Evolutionary conservation across 2,113 vertebrate genomes (phyloP).

Genomic region (Pseudolaguvia tuberculata): DNA sequence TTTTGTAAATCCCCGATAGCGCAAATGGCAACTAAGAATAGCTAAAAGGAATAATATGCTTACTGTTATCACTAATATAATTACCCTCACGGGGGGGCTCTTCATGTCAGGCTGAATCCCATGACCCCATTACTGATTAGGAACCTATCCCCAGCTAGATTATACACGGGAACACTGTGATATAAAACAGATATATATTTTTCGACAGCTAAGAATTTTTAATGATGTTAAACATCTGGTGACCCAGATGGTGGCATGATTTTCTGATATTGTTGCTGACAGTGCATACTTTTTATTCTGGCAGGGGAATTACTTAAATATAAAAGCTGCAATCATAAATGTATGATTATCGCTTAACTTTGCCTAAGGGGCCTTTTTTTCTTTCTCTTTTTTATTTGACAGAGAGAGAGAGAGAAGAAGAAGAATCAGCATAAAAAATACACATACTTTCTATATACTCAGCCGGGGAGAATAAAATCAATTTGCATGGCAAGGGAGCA

Average conservation of each 20-base stretch:
- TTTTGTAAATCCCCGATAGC: background rate
- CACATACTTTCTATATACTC: background rate
- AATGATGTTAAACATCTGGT: background rate
- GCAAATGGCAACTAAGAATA: background rate
- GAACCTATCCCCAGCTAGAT: background rate
- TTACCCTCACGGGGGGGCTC: background rate
- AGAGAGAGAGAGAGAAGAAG: constrained; percentile 16
- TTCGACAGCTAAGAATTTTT: background rate
- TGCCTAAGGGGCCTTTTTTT: constrained; percentile 42
- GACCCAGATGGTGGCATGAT: background rate
- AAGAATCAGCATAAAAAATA: constrained; percentile 2
- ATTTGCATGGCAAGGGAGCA: background rate
- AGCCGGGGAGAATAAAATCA: background rate
- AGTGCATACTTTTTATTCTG: background rate
- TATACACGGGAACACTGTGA: too few species aligned
- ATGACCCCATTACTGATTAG: background rate
- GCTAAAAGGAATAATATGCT: background rate
- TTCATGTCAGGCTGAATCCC: background rate
- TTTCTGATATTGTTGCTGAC: background rate
- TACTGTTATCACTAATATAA: background rate
- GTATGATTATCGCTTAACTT: background rate
- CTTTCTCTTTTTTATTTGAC: constrained; percentile 49
- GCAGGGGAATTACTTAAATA: background rate
- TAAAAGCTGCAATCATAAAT: background rate
- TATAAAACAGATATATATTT: too few species aligned